Evolutionary conservation across 2,797 vertebrate species (phyloP).

Genomic region (Odontamblyopus rebecca): DNA sequence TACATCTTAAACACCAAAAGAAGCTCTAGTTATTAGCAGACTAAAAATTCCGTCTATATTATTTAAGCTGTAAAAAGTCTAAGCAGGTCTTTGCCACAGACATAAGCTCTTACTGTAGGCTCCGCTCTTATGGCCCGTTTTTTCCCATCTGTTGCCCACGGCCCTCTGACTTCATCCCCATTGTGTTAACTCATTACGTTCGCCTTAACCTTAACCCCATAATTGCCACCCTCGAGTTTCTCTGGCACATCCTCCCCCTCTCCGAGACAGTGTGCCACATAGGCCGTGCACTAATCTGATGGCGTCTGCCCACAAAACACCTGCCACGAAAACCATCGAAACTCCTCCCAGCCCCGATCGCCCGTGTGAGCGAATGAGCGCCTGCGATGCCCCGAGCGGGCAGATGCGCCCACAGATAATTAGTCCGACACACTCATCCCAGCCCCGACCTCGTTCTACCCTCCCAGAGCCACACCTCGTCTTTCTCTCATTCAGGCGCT

Average conservation of each 20-base stretch:
- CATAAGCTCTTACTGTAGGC: slow-evolving; percentile 64
- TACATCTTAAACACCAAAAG: not conserved
- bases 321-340: slow-evolving; percentile 65
- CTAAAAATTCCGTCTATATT: not conserved
- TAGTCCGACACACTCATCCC: slow-evolving; percentile 32
- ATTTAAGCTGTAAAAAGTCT: slow-evolving; percentile 8
- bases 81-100: slow-evolving; percentile 53
- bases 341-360: slow-evolving; percentile 52
- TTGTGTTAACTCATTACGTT: slow-evolving; percentile 78
- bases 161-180: slow-evolving; percentile 76
- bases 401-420: slow-evolving; percentile 59
- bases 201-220: slow-evolving; percentile 75
- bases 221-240: slow-evolving; percentile 76
- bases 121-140: slow-evolving; percentile 68
- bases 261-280: slow-evolving; percentile 70
- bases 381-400: slow-evolving; percentile 33
- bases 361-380: slow-evolving; percentile 47
- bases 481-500: slow-evolving; percentile 32
- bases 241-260: slow-evolving; percentile 56
- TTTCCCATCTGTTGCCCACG: slow-evolving; percentile 78
- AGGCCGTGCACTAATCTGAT: slow-evolving; percentile 71
- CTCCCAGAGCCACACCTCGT: slow-evolving; percentile 27
- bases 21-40: not conserved
- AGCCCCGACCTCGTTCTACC: slow-evolving; percentile 24
- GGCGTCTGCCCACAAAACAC: slow-evolving; percentile 75